A percentile compares a stretch with the other conserved stretches of the same genome.
Conservation (phyloP, 2,113 vertebrate genomes). For the Eupsittula cactorum region DNA sequence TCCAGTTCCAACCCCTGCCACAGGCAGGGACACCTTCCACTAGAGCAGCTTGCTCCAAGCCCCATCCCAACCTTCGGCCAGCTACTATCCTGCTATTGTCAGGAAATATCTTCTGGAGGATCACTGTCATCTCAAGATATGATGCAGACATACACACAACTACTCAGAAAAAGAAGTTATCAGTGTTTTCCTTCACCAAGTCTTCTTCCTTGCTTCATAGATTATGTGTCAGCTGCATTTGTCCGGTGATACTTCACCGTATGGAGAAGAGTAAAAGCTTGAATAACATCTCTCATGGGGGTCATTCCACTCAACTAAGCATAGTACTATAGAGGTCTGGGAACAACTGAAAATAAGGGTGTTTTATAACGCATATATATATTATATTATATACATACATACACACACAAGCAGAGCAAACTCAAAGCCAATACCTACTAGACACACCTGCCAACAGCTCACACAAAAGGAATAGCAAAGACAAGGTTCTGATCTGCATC, state of each 20-base stretch:
- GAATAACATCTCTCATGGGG: background rate
- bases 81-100: background rate
- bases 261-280: background rate
- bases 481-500: background rate
- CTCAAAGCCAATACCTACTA: background rate
- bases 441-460: background rate
- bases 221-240: background rate
- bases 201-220: background rate
- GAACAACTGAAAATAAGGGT: background rate
- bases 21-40: background rate
- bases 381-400: fast-evolving
- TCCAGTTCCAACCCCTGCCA: background rate
- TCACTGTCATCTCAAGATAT: background rate
- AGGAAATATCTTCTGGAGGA: background rate
- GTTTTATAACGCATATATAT: background rate
- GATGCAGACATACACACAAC: fast-evolving
- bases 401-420: background rate
- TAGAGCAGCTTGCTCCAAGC: background rate
- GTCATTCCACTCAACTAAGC: background rate
- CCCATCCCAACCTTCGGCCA: background rate
- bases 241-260: background rate
- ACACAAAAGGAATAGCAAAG: background rate
- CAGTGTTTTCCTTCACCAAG: background rate
- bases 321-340: fast-evolving
- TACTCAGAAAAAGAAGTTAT: background rate